Evolutionary conservation across 2,113 vertebrate species (phyloP).

Genomic region (Felis catus): DNA sequence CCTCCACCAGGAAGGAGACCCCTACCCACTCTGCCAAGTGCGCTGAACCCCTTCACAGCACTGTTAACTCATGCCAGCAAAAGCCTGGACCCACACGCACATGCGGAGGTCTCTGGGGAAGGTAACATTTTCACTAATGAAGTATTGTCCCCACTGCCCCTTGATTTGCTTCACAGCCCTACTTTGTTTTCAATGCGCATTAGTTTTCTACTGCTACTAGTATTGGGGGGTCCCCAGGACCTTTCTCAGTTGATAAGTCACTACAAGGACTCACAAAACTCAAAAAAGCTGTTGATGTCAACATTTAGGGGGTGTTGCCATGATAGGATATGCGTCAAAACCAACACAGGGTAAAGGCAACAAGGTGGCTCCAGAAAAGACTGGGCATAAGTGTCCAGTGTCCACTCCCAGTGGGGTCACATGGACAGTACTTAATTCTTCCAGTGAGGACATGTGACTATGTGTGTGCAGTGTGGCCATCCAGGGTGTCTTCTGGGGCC

Average conservation of each 20-base stretch:
- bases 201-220: neutral
- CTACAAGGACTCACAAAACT: neutral
- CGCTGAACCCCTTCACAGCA: neutral
- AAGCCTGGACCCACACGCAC: fast-evolving
- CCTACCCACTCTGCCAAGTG: neutral
- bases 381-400: neutral
- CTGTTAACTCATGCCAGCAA: neutral
- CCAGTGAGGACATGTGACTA: neutral
- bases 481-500: no score
- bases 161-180: neutral
- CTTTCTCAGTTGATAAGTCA: neutral
- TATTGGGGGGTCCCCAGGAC: neutral
- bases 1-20: no score
- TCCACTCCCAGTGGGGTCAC: no score
- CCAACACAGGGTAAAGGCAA: neutral
- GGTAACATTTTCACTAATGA: neutral
- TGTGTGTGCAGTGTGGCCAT: neutral
- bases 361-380: neutral
- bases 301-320: neutral
- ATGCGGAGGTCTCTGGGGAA: no score
- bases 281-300: neutral
- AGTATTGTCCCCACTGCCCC: neutral
- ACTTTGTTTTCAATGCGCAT: neutral
- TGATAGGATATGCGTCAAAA: neutral
- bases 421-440: neutral